phyloP scores from a whole-genome alignment of 2,888 invertebrate species.

The Lasioglossum oenotherae region DNA sequence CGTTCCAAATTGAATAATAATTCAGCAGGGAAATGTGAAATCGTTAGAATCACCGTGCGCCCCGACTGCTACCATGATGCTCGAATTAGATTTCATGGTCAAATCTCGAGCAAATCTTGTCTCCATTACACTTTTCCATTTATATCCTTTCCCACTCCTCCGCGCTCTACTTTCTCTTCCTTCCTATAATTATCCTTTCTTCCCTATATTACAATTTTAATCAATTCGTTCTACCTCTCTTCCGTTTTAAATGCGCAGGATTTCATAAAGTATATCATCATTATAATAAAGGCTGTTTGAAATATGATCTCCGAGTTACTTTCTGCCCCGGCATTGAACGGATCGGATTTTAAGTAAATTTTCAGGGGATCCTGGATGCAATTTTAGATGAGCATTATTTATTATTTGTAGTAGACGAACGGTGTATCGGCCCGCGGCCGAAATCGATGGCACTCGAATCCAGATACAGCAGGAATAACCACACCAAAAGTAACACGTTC shows the following conservation, averaged over 20 bases:
- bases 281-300: neutral
- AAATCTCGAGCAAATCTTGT: neutral
- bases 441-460: neutral
- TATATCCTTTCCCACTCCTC: neutral
- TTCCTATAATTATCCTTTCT: neutral
- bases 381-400: neutral
- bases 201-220: neutral
- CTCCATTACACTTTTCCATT: neutral
- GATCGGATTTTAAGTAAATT: neutral
- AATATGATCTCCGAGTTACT: too few species aligned
- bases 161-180: neutral
- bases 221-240: neutral
- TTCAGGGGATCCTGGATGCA: neutral
- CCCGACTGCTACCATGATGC: constrained; percentile 5
- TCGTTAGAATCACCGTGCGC: neutral
- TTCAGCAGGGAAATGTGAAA: constrained; percentile 16
- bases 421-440: neutral
- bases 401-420: neutral
- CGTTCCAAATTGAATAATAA: constrained; percentile 32
- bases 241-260: neutral
- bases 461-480: neutral
- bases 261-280: neutral
- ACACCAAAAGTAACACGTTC: neutral
- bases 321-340: too few species aligned
- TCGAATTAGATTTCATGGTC: neutral